Evolutionary conservation across 2,888 invertebrate genomes (phyloP), one percentile per base, ranked within the genome.

Genomic region (Drosophila neotestacea): DNA sequence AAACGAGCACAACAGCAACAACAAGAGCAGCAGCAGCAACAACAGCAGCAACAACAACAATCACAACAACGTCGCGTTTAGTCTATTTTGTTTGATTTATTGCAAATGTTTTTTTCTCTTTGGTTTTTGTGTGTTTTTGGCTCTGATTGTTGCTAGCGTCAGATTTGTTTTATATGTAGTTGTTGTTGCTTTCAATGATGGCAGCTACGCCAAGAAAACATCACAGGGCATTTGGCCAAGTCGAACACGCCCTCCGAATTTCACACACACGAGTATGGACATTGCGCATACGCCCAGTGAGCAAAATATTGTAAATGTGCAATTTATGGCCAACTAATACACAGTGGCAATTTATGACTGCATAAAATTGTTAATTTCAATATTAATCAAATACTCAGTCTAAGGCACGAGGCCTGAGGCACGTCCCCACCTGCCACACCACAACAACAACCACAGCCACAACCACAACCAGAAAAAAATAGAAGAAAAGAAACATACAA

Each of bases 81-180:
- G 73, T 70, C 78, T 70, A 86, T 74, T 85, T 85, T 52, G 62
- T 71, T 81, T 82, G 85, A 82, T 81, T 87, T 82, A 82, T 82
- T 78, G 72, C 71, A 61, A 63, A 56, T 70, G 51, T 75, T 66
- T 52, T 69, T 5, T 44, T 64, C 51, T 73, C 59, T 55, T 70
- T 62, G 41, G 10, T 22, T 34, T 42, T 38, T 39, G 6, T 5
- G 32, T 54, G 48, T 50, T 52, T 44, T 62, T 67, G 64, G 59
- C 60, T 54, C 42, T 34, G 27, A 30, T 42, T 60, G 48, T 73
- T 60, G 70, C 64, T 60, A 52, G 42, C 62, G 52, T 59, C 64
- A 60, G 47, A 42, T 36, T 55, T 67, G 64, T 63, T 65, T 41
- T 62, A 30, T 63, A 10, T 50, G 34, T 10, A 47, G 56, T 22